Percentiles rank a stretch among this genome's conserved stretches.
Conservation (phyloP, 2,113 vertebrate genomes). For the Phocoena phocoena region DNA sequence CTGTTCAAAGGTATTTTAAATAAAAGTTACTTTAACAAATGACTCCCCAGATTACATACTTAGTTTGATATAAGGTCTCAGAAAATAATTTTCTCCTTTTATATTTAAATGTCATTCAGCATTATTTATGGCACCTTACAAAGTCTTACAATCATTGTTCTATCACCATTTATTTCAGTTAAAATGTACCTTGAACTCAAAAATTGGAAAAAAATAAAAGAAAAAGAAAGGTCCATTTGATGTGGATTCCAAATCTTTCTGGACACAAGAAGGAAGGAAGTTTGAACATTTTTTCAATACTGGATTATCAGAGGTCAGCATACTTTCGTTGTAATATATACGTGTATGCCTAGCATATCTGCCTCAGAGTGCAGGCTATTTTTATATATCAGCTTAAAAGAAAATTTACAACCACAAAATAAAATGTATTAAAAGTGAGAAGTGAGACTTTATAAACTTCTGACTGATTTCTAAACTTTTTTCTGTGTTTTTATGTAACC, state of each 20-base stretch:
- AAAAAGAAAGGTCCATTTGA: not conserved
- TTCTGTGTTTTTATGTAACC: not conserved
- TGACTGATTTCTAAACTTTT: not conserved
- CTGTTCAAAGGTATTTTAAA: not conserved
- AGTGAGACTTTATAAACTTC: not conserved
- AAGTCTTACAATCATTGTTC: not conserved
- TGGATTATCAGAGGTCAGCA: not conserved
- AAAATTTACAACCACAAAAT: not conserved
- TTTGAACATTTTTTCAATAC: not conserved
- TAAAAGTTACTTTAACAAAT: not conserved
- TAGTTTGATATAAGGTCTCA: not conserved
- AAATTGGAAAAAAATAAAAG: not conserved
- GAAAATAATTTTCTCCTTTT: not conserved
- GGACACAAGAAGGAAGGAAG: not conserved
- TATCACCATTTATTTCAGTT: not conserved
- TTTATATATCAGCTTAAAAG: not conserved
- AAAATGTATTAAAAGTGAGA: not conserved
- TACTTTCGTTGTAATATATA: not conserved
- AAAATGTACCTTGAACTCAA: not conserved
- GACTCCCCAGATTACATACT: not conserved
- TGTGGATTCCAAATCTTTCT: not conserved
- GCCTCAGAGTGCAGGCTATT: not conserved
- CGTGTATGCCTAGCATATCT: not conserved
- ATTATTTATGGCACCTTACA: not conserved
- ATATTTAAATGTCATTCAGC: not conserved